Base-by-base conservation (phyloP, 2,888 invertebrate species). In the Morpho achilles region DNA sequence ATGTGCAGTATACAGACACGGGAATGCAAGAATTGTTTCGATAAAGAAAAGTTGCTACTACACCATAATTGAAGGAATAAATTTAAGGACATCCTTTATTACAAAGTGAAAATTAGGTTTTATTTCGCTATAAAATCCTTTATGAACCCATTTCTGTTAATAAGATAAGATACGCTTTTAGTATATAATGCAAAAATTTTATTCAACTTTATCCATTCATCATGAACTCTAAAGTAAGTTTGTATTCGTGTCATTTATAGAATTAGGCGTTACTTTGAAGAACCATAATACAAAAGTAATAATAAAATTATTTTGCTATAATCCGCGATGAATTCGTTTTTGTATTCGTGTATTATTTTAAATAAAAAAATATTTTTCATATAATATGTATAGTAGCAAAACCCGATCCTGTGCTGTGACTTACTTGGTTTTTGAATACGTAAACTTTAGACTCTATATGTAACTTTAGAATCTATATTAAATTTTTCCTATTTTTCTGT, bases 201-300 rank as follows among this genome's bases (percentile, higher is more conserved):
- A 8, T 51, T 45, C 39, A 43, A 1, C n/a, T 45, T 52, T n/a
- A 52, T 52, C 32, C 16, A 41, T 8, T 46, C 46, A 53, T 9
- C 46, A 53, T 53, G 53, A 47, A 46, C 7, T 43, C 8, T 7
- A 43, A 43, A 43, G 43, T 43, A 43, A 43, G 43, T 43, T 9
- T 43, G 32, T 32, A 32, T 43, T 43, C 5, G 43, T 43, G 3
- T 43, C 7, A 42, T 42, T 42, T 42, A 42, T 42, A 42, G 7
- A 42, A 42, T 42, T 42, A 42, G 8, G 8, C 7, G 42, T 8
- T 16, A 16, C 16, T 16, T 16, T 16, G 16, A 16, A 16, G 16
- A 16, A 1, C 16, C 16, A 16, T 16, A 16, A 16, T 16, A 16
- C 16, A 16, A 16, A 16, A 16, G 16, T 16, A 16, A 16, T 16